Evolutionary conservation across 2,113 vertebrate species (phyloP), one percentile per base, ranked within the genome.

Genomic region (Lagopus leucura): DNA sequence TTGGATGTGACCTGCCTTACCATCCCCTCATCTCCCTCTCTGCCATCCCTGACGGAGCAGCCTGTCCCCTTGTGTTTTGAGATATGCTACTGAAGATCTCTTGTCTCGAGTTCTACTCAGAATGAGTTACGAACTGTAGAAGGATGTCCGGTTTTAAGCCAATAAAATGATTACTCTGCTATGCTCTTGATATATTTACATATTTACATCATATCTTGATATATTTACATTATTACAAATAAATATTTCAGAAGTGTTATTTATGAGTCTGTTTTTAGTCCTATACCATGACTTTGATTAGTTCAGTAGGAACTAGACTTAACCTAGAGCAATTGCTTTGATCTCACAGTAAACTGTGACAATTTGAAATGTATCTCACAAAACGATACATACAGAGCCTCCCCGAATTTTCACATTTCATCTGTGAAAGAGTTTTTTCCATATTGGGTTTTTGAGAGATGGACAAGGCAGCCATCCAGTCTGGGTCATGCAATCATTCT

Each of bases 401-500:
- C 25, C 14, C 6, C 61, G 7, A 47, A 27, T 63, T 82, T 91
- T 82, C 42, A 63, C 13, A 71, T 75, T 6, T 76, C 5, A 13
- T 22, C 5, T 64, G 21, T 36, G 30, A 42, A 88, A 82, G 38
- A 63, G 3, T 3, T 73, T 4, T 38, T 78, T 87, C 30, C 0
- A 0, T 8, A n/a, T 18, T 30, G 58, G 20, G 5, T 80, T 88
- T 74, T 78, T 82, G 20, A 72, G 28, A 66, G 18, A 36, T 71
- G 27, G 36, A 11, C 11, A 88, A 64, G 16, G 10, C 15, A 48
- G 17, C 66, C 0, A 0, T 36, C 13, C 50, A 80, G 45, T 18
- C 25, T 57, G n/a, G 1, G 1, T 19, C 71, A 16, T 24, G 25
- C 17, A 67, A 24, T 18, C 10, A 63, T 76, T 86, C 21, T 61